Percentiles rank a stretch among this genome's conserved stretches.
phyloP scores from a whole-genome alignment of 2,888 invertebrate genomes.

The Disparrhopalites patrizii region DNA sequence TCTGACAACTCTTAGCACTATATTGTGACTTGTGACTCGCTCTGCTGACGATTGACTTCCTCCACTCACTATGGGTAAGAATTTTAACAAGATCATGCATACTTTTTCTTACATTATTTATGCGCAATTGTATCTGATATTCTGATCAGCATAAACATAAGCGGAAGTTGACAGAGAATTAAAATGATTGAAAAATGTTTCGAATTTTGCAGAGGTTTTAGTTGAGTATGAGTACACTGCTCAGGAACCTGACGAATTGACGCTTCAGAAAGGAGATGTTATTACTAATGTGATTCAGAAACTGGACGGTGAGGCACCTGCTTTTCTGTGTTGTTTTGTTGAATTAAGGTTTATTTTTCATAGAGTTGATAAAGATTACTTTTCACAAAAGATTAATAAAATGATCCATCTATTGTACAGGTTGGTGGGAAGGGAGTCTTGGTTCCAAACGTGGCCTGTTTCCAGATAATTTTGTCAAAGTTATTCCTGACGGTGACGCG shows the following conservation, averaged over 20 bases:
- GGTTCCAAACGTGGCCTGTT: conserved; percentile 73
- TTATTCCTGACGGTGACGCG: no score
- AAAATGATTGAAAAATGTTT: no score
- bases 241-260: conserved; percentile 78
- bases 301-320: conserved; percentile 61
- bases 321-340: not conserved
- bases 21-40: no score
- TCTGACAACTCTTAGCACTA: no score
- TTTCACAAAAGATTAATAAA: not conserved
- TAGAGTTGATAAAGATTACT: not conserved
- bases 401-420: conserved; percentile 9
- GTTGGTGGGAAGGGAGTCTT: conserved; percentile 86
- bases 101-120: no score
- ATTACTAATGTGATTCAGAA: conserved; percentile 73
- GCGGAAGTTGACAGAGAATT: no score
- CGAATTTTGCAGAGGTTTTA: conserved; percentile 46
- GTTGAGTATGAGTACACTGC: conserved; percentile 84
- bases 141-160: no score
- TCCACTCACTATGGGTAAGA: no score
- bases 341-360: no score
- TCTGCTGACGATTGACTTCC: no score
- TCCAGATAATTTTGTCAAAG: conserved; percentile 86
- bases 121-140: no score
- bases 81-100: no score
- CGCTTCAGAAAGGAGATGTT: conserved; percentile 75